These are phyloP conservation scores for Lycocerus yunnanus DNA, from an alignment of 2,888 invertebrate genomes.

Conservation along the genomic window DNA sequence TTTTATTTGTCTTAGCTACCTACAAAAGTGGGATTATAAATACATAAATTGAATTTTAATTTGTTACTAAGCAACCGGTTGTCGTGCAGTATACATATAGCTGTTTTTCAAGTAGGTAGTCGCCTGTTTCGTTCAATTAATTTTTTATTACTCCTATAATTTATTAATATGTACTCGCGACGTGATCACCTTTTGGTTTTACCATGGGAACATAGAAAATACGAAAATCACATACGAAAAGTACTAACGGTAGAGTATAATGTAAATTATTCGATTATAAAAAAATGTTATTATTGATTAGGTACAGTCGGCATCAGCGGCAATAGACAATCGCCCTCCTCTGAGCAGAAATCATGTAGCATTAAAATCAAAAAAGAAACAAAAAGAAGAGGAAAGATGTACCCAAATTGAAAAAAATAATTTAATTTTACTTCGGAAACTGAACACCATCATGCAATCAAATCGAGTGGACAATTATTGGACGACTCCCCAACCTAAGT, in stretches of 20 bases:
- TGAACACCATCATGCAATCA: conserved; percentile 68
- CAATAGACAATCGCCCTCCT: conserved; percentile 70
- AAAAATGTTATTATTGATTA: conserved; percentile 39
- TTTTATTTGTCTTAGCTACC: too few species aligned
- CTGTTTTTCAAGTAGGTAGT: neutral
- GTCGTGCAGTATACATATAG: neutral
- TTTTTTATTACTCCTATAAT: neutral
- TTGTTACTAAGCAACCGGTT: conserved; percentile 14
- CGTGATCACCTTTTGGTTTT: conserved; percentile 71
- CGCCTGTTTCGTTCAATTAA: neutral
- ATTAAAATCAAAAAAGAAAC: conserved; percentile 70
- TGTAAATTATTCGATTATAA: neutral
- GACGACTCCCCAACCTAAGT: conserved; percentile 68
- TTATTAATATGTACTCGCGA: conserved; percentile 65
- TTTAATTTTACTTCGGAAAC: conserved; percentile 68
- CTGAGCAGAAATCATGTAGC: conserved; percentile 67
- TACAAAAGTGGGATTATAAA: neutral
- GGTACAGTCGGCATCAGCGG: conserved; percentile 69
- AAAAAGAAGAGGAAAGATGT: conserved; percentile 70
- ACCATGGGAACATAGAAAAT: conserved; percentile 73
- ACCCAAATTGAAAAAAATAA: conserved; percentile 70
- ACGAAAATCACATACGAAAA: conserved; percentile 71
- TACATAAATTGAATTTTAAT: neutral
- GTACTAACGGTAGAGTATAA: conserved; percentile 47
- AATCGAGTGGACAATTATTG: conserved; percentile 72